Evolutionary conservation across 2,113 vertebrate species (phyloP).

Genomic region (Cairina moschata): DNA sequence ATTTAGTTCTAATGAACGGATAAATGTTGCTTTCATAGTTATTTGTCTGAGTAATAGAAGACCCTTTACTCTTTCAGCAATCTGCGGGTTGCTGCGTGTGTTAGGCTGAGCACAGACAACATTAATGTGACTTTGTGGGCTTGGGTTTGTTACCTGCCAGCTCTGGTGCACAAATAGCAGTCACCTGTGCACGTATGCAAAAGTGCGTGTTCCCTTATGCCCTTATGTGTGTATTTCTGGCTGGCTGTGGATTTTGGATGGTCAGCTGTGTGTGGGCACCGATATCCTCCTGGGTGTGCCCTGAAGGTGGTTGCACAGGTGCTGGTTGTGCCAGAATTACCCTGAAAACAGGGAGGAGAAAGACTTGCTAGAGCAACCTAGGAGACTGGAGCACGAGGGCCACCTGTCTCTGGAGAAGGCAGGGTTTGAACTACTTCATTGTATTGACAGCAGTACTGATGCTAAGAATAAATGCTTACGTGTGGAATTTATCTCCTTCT

Average conservation of each 20-base stretch:
- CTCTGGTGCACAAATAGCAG: not conserved
- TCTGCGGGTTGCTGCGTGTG: not conserved
- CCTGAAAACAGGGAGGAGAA: not conserved
- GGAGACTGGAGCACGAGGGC: not conserved
- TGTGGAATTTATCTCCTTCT: not conserved
- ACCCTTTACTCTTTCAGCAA: not conserved
- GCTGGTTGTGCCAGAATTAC: not conserved
- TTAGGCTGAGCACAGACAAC: not conserved
- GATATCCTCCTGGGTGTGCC: not conserved
- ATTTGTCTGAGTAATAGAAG: not conserved
- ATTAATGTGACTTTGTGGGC: too few species aligned
- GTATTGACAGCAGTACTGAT: not conserved
- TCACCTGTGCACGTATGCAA: not conserved
- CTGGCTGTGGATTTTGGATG: not conserved
- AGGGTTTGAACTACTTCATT: not conserved
- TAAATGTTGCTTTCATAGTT: not conserved
- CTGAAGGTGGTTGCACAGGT: not conserved
- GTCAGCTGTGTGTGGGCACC: not conserved
- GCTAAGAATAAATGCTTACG: not conserved
- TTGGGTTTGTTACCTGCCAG: not conserved
- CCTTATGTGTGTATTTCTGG: accelerated
- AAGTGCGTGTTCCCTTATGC: not conserved
- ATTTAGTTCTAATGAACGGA: too few species aligned
- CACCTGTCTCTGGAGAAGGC: not conserved
- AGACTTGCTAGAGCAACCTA: not conserved